Base-by-base conservation (phyloP, 2,888 invertebrate species). In the Rotaria sp. region DNA sequence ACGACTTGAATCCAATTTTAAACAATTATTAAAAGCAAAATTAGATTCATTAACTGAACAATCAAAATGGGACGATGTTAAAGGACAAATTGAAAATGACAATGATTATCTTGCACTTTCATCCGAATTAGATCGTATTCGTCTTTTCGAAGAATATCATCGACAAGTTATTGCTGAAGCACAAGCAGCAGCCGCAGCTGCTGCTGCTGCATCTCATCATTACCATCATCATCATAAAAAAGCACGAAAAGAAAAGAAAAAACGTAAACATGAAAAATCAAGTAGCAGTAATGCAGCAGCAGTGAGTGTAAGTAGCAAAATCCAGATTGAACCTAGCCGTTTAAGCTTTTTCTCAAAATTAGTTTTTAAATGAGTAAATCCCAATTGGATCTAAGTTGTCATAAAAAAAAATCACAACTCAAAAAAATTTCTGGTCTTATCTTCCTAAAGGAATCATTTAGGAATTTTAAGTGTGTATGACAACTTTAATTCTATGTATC, bases 71-170 rank as follows among this genome's bases (percentile, higher is more conserved):
- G 86, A 86, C 10, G 85, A 85, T 18, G 50, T 85, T 10, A 85
- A 86, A 75, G 59, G 38, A 57, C 50, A 85, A 55, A 41, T 86
- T 45, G 74, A 57, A 55, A 50, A 85, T 13, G 85, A 86, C 26
- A 75, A 86, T 38, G 86, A 85, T 30, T 86, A 80, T 85, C 26
- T 21, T 4, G 45, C 45, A 30, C 48, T 86, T 26, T 50, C 74
- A 57, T 50, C 80, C 30, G 86, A 85, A 13, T 57, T 52, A 35
- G 86, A 86, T 59, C 84, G 86, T 59, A 30, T 80, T 15, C 85
- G 86, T n/a, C 80, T 86, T 30, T 86, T 85, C 41, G 48, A 75
- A 50, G 86, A 86, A 41, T 86, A 80, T 86, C 55, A 35, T 67
- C 35, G 35, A 80, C 80, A 80, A 80, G 24, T 45, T n/a, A 2